Evolutionary conservation across 2,888 invertebrate genomes (phyloP).

Genomic region (Mesochorus sp.): DNA sequence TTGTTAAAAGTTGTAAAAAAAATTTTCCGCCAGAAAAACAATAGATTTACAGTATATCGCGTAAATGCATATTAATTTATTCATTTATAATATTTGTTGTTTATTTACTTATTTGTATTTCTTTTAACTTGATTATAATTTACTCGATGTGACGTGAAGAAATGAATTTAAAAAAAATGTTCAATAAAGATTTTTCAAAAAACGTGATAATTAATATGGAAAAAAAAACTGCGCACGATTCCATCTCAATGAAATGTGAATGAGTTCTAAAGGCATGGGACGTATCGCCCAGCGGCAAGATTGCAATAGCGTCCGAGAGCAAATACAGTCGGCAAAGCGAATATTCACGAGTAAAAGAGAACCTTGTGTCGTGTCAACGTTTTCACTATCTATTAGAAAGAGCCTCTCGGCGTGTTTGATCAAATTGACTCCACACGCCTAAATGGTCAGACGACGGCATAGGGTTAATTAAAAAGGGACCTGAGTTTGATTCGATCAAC

Average conservation of each 20-base stretch:
- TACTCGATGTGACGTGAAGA: too few relatives aligned
- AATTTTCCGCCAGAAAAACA: too few relatives aligned
- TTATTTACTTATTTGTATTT: too few relatives aligned
- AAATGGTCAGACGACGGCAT: constrained; percentile 58
- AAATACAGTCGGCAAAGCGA: constrained; percentile 43
- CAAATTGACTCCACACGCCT: constrained; percentile 70
- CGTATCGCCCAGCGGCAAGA: constrained; percentile 19
- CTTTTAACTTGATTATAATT: too few relatives aligned
- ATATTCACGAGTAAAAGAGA: constrained; percentile 28
- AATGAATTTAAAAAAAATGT: too few relatives aligned
- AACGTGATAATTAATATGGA: background rate
- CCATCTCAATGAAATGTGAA: background rate
- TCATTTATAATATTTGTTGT: too few relatives aligned
- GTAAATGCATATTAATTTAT: too few relatives aligned
- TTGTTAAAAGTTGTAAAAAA: too few relatives aligned
- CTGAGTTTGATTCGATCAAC: constrained; percentile 75
- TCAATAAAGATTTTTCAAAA: too few relatives aligned
- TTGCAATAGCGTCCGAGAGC: constrained; percentile 23
- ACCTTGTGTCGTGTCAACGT: constrained; percentile 32
- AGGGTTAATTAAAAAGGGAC: constrained; percentile 77
- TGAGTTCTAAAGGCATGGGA: constrained; percentile 16
- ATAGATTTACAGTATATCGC: too few relatives aligned
- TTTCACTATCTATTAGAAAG: constrained; percentile 61
- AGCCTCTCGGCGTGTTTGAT: constrained; percentile 68
- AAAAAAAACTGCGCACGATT: background rate